Evolutionary conservation across 2,113 vertebrate species (phyloP).

Genomic region (Suricata suricatta): DNA sequence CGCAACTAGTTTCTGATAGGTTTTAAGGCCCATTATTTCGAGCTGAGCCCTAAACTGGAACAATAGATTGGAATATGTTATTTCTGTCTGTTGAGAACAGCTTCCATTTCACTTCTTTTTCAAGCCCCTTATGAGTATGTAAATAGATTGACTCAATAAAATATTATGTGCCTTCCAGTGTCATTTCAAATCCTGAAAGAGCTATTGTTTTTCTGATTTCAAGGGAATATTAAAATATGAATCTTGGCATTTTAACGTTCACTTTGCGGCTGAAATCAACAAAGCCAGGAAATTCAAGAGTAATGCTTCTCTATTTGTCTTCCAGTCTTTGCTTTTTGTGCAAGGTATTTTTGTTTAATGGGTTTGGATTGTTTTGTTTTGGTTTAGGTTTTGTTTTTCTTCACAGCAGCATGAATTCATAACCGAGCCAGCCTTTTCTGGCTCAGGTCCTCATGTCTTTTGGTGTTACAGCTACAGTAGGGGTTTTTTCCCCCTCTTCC

Average conservation of each 20-base stretch:
- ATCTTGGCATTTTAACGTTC: background rate
- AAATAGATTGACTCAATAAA: background rate
- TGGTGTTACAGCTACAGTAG: background rate
- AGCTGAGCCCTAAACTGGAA: background rate
- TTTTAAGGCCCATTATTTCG: background rate
- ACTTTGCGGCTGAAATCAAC: background rate
- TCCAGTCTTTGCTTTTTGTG: background rate
- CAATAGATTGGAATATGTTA: background rate
- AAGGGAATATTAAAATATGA: background rate
- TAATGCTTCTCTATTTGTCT: conserved; percentile 26
- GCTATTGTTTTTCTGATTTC: background rate
- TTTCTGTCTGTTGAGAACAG: background rate
- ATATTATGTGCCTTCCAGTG: background rate
- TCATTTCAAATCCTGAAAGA: background rate
- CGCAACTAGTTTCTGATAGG: conserved; percentile 43
- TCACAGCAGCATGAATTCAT: background rate
- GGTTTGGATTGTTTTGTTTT: background rate
- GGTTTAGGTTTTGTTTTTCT: background rate
- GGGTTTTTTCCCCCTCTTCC: background rate
- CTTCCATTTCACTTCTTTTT: background rate
- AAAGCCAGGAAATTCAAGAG: conserved; percentile 51
- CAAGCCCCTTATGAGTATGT: background rate
- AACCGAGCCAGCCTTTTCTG: background rate
- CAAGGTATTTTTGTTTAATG: background rate
- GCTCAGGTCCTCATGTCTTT: background rate